Conservation (phyloP, 2,888 invertebrate species). For the Philonicus albiceps region DNA sequence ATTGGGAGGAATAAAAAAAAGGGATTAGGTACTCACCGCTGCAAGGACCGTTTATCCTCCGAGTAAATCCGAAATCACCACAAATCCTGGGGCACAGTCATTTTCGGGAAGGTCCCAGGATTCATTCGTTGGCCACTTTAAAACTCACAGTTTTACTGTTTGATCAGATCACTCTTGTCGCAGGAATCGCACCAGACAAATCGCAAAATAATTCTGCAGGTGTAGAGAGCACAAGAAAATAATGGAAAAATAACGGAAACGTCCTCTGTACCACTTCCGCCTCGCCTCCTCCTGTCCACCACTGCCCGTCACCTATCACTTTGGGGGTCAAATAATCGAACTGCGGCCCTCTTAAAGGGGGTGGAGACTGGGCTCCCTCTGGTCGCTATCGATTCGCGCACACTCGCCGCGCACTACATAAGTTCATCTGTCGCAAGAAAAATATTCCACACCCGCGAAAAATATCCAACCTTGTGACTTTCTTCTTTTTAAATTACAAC, state of each 20-base stretch:
- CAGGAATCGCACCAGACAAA: neutral
- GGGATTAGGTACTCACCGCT: neutral
- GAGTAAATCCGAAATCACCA: neutral
- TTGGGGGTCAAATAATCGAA: neutral
- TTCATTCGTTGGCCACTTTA: neutral
- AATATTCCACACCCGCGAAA: neutral
- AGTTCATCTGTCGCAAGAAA: neutral
- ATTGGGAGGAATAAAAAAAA: neutral
- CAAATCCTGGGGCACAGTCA: neutral
- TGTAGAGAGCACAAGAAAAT: neutral
- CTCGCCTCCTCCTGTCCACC: neutral
- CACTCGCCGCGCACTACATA: slow-evolving; percentile 15
- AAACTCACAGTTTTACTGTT: neutral
- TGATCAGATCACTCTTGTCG: neutral
- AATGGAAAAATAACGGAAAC: neutral
- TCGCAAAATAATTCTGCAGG: neutral
- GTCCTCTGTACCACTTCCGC: neutral
- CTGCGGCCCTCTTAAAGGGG: neutral
- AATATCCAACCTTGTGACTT: neutral
- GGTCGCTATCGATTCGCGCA: slow-evolving; percentile 45
- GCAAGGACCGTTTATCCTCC: neutral
- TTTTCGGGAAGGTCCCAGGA: neutral
- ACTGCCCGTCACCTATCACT: neutral
- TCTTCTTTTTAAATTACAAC: neutral
- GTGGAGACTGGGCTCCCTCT: neutral